These are phyloP conservation scores for Sciurus vulgaris DNA, from an alignment of 2,797 vertebrate species.

Conservation along the genomic window DNA sequence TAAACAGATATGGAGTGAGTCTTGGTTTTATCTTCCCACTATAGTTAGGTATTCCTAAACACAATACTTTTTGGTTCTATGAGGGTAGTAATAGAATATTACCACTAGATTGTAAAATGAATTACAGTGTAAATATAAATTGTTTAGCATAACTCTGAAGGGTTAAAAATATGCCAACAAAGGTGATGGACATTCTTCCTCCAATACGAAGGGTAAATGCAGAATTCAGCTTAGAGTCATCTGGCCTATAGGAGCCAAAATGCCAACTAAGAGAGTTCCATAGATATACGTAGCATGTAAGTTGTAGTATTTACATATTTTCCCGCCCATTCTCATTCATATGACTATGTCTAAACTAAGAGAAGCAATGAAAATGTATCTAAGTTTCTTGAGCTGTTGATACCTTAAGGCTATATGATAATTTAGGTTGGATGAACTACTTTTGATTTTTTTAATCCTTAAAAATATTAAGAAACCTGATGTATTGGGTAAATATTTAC, in stretches of 20 bases:
- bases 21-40: background rate
- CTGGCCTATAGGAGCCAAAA: background rate
- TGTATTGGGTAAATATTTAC: background rate
- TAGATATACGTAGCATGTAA: background rate
- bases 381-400: background rate
- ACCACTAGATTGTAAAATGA: background rate
- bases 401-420: background rate
- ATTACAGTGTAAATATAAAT: background rate
- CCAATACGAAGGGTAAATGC: background rate
- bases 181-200: background rate
- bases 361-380: conserved; percentile 5
- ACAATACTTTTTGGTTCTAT: background rate
- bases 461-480: conserved; percentile 21
- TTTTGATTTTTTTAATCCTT: conserved; percentile 32
- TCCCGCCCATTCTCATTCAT: background rate
- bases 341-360: background rate
- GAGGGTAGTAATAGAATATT: background rate
- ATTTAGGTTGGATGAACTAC: background rate
- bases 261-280: background rate
- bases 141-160: background rate
- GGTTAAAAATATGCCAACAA: background rate
- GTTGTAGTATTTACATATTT: background rate
- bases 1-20: background rate
- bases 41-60: background rate
- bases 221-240: background rate